Evolutionary conservation across 2,113 vertebrate genomes (phyloP).

Genomic region (Recurvirostra avosetta): DNA sequence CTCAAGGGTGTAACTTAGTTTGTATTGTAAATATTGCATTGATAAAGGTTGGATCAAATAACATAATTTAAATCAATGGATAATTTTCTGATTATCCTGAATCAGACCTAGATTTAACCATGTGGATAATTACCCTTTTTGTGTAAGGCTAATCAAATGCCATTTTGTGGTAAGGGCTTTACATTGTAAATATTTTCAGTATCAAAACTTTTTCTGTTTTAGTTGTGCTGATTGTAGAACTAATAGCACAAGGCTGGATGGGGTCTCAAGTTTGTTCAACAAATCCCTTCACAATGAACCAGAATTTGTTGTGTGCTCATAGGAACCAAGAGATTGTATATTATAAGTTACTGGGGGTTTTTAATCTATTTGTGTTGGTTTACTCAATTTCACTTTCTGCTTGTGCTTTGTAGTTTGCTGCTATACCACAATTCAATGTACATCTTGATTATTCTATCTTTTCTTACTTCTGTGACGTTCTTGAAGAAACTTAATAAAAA

Average conservation of each 20-base stretch:
- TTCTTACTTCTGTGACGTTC: background rate
- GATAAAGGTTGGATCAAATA: background rate
- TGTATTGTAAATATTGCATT: background rate
- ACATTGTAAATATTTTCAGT: background rate
- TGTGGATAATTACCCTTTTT: background rate
- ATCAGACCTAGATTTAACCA: background rate
- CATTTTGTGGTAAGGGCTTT: background rate
- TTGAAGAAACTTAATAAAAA: background rate
- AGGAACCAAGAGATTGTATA: background rate
- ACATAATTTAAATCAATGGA: background rate
- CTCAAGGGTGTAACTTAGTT: background rate
- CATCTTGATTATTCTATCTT: conserved; percentile 7
- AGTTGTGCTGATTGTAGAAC: background rate
- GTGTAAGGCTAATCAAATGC: background rate
- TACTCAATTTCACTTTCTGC: background rate
- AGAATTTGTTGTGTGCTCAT: background rate
- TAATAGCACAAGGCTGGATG: background rate
- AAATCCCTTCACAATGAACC: background rate
- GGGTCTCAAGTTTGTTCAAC: background rate
- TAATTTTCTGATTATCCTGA: background rate
- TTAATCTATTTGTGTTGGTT: background rate
- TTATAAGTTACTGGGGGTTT: fast-evolving
- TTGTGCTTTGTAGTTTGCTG: background rate
- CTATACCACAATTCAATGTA: conserved; percentile 19
- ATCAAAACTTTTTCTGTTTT: background rate